Evolutionary conservation across 2,797 vertebrate genomes (phyloP), one percentile per base, ranked within the genome.

Genomic region (Enteromius argenteus): DNA sequence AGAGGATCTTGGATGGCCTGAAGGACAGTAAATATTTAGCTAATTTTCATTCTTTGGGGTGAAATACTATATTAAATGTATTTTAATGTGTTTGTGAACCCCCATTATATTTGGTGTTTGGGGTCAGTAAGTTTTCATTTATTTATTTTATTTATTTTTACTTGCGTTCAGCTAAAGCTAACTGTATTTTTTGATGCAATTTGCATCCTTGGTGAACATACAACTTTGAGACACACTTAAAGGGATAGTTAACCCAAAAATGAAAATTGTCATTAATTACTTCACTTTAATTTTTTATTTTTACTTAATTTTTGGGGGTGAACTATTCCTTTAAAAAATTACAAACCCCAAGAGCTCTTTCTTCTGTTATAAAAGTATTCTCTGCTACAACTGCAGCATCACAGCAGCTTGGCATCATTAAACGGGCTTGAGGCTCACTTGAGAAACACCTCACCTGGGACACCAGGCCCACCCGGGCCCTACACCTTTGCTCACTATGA

Each of bases 381-480:
- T 76, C 44, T 75, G 0, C 8, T 91, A 76, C 89, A 51, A 49
- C 32, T 88, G 58, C 93, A 99, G 98, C 97, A 97, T 90, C 96
- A 98, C 93, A 96, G 97, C 92, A 98, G 97, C 89, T 91, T 99
- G 94, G 98, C 97, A 0, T 98, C 98, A 15, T 95, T 99, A 1
- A 99, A 99, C 0, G 98, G 98, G 74, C 95, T 99, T 1, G 98
- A 99, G 91, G 97, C 98, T 74, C 98, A 99, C 87, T 93, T 99
- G 89, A 92, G 97, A 84, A 92, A 87, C 60, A 66, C 91, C 42
- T 44, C 90, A 51, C 88, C 90, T 0, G 92, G 69, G 39, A 91
- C 92, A 14, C 89, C 86, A 0, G 94, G 89, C 0, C 80, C 89
- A 37, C 90, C 89, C 0, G 89, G 92, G 27, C 84, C 92, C 3